A percentile compares a stretch with the other conserved stretches of the same genome.
Evolutionary conservation across 2,888 invertebrate species (phyloP).

Genomic region (Leistus spinibarbis): DNA sequence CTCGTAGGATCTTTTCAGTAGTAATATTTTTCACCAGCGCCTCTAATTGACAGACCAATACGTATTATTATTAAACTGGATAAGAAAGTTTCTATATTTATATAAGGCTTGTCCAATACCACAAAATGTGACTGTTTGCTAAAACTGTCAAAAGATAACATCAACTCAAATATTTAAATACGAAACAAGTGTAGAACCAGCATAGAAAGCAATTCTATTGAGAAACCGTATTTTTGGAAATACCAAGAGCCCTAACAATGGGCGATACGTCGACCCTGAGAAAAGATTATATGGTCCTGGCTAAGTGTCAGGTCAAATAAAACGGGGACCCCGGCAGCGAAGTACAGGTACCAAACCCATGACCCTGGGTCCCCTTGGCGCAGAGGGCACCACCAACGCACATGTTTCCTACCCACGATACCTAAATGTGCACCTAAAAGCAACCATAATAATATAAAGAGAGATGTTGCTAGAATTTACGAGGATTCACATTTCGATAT

Average conservation of each 20-base stretch:
- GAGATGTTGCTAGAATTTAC: not conserved
- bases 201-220: not conserved
- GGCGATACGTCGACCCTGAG: not conserved
- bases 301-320: slow-evolving; percentile 21
- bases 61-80: too few species aligned
- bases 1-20: too few species aligned
- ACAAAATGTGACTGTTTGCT: not conserved
- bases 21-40: too few species aligned
- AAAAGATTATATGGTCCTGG: slow-evolving; percentile 4
- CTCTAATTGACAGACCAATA: too few species aligned
- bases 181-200: not conserved
- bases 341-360: not conserved
- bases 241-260: not conserved
- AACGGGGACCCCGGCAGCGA: not conserved
- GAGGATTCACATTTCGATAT: not conserved
- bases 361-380: not conserved
- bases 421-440: not conserved
- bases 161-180: not conserved
- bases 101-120: not conserved
- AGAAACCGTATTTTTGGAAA: not conserved
- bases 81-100: too few species aligned
- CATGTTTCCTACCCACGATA: not conserved
- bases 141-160: not conserved
- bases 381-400: not conserved
- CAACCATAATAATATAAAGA: not conserved